Base-by-base conservation (phyloP, 1,140 invertebrate genomes). In the Zeugodacus cucurbitae region DNA sequence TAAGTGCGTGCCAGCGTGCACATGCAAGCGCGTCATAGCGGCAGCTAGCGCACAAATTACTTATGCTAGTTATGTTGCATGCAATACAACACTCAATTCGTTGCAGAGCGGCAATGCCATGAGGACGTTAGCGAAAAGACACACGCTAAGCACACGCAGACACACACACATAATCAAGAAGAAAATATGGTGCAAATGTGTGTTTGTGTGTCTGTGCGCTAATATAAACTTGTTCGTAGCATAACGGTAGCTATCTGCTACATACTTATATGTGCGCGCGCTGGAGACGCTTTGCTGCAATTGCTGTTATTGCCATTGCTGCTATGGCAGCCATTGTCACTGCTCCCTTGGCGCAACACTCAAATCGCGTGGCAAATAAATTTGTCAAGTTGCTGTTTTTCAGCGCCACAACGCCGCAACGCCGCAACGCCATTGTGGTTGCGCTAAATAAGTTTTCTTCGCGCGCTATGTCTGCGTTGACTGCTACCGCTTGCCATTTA, bases 321-420 rank as follows among this genome's bases (percentile, higher is more conserved):
- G 34, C 70, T 74, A 54, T 70, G 14, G 41, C 41, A 11, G 74
- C 74, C 41, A 82, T 82, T 82, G 74, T n/a, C 70, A 22, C 26
- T 82, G 37, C 26, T 82, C 74, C 74, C 74, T 48, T 54, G n/a
- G 74, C 34, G 74, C 22, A 82, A 82, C 44, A 82, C 41, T 48
- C 37, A 82, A 48, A 82, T 82, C 74, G 74, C 74, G 74, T 82
- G 41, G 74, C 74, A 82, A 82, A 82, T 82, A 82, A 82, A 82
- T 82, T 82, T 82, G 74, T 82, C 74, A 82, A 82, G 74, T 82
- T 82, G 20, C 44, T 48, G 37, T 82, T 82, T 82, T 82, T 22
- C 41, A 78, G 41, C 37, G n/a, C 74, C 41, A 11, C 41, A 70
- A 0, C 17, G 26, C 26, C 32, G 4, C 17, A 26, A 70, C 74